A percentile compares a stretch with the other conserved stretches of the same genome.
Conservation (phyloP, 2,888 invertebrate genomes). For the Syritta pipiens region DNA sequence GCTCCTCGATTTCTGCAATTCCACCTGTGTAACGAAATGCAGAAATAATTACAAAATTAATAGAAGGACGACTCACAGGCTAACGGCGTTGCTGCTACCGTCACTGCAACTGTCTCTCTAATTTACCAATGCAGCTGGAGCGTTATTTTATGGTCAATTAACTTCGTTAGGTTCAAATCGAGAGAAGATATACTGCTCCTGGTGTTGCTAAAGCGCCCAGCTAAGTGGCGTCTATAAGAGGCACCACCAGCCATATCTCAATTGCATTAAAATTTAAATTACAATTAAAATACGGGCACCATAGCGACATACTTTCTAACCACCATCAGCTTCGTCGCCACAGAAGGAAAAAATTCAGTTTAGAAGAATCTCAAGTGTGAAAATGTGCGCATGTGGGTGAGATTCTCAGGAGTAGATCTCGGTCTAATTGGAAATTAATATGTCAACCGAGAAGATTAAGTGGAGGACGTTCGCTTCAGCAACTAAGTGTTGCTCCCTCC, state of each 20-base stretch:
- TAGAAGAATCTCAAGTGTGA: constrained; percentile 16
- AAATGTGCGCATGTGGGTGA: constrained; percentile 6
- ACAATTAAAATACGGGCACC: constrained; percentile 23
- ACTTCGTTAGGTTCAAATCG: constrained; percentile 53
- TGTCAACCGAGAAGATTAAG: constrained; percentile 54
- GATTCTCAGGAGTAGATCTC: constrained; percentile 26
- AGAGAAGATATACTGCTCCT: constrained; percentile 9
- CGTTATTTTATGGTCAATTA: constrained; percentile 68
- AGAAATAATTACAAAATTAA: constrained; percentile 60
- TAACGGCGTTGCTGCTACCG: neutral
- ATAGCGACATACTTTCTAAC: neutral
- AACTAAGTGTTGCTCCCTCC: constrained; percentile 13
- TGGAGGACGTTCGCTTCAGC: constrained; percentile 12
- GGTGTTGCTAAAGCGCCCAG: neutral
- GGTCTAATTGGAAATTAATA: constrained; percentile 58
- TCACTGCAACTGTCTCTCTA: constrained; percentile 31
- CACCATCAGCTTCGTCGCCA: neutral
- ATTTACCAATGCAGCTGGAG: constrained; percentile 55
- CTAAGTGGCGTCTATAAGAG: neutral
- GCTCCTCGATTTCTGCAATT: neutral
- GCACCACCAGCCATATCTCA: constrained; percentile 4
- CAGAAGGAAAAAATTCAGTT: constrained; percentile 56
- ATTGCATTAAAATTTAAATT: constrained; percentile 43
- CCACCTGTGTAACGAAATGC: constrained; percentile 42
- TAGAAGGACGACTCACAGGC: constrained; percentile 35